A percentile compares a stretch with the other conserved stretches of the same genome.
These are phyloP conservation scores for Tenthredo distinguenda DNA, from an alignment of 2,888 invertebrate genomes.

Conservation along the genomic window DNA sequence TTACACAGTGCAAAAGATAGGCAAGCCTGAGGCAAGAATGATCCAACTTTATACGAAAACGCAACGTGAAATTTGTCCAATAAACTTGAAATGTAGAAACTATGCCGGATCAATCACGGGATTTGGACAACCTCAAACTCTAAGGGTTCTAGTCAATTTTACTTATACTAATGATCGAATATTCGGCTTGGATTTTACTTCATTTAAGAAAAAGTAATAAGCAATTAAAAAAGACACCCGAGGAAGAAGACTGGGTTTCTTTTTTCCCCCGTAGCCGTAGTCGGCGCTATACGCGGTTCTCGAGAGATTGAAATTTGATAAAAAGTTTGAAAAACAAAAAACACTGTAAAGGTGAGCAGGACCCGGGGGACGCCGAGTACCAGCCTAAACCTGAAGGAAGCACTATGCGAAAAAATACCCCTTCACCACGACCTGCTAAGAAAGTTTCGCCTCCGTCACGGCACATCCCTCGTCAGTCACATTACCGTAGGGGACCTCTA, in stretches of 20 bases:
- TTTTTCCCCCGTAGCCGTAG: too few relatives aligned
- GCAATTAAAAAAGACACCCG: too few relatives aligned
- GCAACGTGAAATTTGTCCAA: not conserved
- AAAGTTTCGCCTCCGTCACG: conserved; percentile 67
- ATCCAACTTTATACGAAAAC: not conserved
- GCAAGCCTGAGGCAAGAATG: not conserved
- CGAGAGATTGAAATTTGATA: not conserved
- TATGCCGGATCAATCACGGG: conserved; percentile 47
- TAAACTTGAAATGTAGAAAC: conserved; percentile 35
- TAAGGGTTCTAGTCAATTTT: conserved; percentile 25
- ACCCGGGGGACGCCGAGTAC: conserved; percentile 69
- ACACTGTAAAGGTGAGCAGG: conserved; percentile 60
- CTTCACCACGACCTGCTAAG: conserved; percentile 69
- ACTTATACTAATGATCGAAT: not conserved
- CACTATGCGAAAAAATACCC: conserved; percentile 71
- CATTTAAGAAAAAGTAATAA: too few relatives aligned
- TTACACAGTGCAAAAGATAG: too few relatives aligned
- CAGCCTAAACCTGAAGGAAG: conserved; percentile 70
- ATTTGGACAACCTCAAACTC: conserved; percentile 30
- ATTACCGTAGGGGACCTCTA: conserved; percentile 71
- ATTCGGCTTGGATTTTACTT: not conserved
- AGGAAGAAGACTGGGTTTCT: too few relatives aligned
- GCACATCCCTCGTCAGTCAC: conserved; percentile 64
- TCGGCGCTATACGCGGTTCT: not conserved
- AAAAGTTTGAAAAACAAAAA: not conserved